Conservation (phyloP, 2,797 vertebrate genomes). For the Mallotus villosus region DNA sequence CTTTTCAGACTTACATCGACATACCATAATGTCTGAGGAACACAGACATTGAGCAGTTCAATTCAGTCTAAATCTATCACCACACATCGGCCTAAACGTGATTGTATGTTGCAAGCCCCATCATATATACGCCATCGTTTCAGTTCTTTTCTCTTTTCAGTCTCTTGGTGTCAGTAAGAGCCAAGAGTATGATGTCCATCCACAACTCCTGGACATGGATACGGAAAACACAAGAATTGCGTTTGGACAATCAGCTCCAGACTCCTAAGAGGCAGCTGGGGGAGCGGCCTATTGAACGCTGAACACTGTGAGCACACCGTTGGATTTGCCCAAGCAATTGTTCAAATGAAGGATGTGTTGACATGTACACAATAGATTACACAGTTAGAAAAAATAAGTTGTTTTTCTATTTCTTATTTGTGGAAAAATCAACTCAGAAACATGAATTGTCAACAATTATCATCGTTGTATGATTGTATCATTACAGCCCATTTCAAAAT, state of each 20-base stretch:
- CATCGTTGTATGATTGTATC: no score
- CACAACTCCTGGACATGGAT: constrained; percentile 84
- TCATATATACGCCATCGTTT: neutral
- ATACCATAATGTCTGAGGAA: neutral
- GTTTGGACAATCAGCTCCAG: constrained; percentile 92
- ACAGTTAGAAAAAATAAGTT: neutral
- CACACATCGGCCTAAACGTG: neutral
- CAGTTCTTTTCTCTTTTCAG: neutral
- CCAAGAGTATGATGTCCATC: constrained; percentile 85
- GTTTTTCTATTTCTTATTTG: no score
- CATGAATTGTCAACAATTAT: no score
- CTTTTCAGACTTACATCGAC: no score
- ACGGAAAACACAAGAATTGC: constrained; percentile 85
- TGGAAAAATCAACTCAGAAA: no score
- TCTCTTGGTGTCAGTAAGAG: constrained; percentile 45
- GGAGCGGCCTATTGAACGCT: neutral
- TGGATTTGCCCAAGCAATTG: neutral
- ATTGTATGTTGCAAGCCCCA: neutral
- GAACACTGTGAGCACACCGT: neutral
- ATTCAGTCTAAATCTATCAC: neutral
- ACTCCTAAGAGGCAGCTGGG: constrained; percentile 43
- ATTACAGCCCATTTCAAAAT: neutral
- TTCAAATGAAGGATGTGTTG: constrained; percentile 10
- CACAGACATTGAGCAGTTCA: neutral
- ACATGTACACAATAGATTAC: neutral